These are phyloP conservation scores for Melanchra persicariae DNA, from an alignment of 2,888 invertebrate species.

Conservation along the genomic window DNA sequence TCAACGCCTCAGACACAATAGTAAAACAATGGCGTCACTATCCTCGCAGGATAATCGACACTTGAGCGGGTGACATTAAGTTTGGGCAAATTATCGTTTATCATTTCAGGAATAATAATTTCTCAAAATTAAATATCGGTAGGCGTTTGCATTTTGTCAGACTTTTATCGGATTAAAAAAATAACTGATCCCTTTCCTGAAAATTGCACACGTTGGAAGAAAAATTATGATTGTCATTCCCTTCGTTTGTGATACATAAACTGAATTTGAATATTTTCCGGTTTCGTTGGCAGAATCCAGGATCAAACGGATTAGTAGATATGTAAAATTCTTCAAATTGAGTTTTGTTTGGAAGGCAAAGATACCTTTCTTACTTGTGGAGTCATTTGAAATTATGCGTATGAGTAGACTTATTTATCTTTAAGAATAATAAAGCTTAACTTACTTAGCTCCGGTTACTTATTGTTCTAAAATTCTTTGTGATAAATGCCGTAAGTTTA, in stretches of 20 bases:
- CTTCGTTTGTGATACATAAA: constrained; percentile 35
- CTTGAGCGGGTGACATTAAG: too few relatives aligned
- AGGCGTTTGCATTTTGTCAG: constrained; percentile 1
- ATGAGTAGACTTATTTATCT: too few relatives aligned
- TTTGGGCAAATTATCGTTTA: background rate
- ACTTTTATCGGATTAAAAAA: constrained; percentile 33
- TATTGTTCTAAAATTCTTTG: constrained; percentile 3
- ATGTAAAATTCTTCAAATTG: constrained; percentile 45
- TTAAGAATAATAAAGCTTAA: too few relatives aligned
- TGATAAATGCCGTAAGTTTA: background rate
- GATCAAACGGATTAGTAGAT: constrained; percentile 48
- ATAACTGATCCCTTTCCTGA: constrained; percentile 38
- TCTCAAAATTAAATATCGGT: constrained; percentile 12
- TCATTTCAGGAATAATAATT: background rate
- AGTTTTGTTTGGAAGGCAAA: constrained; percentile 32
- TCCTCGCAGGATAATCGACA: too few relatives aligned
- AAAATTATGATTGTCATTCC: constrained; percentile 52
- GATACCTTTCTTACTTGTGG: constrained; percentile 32
- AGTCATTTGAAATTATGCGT: constrained; percentile 26
- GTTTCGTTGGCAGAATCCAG: constrained; percentile 26
- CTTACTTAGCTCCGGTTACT: too few relatives aligned
- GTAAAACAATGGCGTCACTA: too few relatives aligned
- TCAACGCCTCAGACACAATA: too few relatives aligned
- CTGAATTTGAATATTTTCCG: constrained; percentile 50
- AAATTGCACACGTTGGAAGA: constrained; percentile 42